A percentile compares a stretch with the other conserved stretches of the same genome.
Conservation (phyloP, 2,113 vertebrate species). For the Pygoscelis adeliae region DNA sequence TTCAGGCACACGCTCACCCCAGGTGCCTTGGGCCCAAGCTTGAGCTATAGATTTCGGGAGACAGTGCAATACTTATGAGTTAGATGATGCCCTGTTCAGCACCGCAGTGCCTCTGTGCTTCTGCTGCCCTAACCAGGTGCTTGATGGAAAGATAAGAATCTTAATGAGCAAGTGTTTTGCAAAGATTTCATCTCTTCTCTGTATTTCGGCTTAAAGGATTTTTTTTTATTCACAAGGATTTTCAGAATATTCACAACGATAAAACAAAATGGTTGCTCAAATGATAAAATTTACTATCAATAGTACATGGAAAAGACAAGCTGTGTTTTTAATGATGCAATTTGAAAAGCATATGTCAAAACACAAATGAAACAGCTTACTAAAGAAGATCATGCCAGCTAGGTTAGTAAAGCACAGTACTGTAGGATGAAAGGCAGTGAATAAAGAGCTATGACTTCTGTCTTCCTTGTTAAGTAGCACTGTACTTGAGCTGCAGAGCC, state of each 20-base stretch:
- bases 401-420: background rate
- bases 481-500: background rate
- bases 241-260: background rate
- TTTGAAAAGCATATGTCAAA: conserved; percentile 42
- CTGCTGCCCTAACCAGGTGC: background rate
- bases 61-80: background rate
- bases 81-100: background rate
- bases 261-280: background rate
- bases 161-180: background rate
- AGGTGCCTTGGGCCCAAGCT: background rate
- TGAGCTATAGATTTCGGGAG: background rate
- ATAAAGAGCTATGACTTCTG: background rate
- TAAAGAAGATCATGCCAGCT: background rate
- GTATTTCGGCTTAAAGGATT: background rate
- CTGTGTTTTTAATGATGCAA: conserved; percentile 9
- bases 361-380: background rate
- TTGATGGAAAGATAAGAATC: background rate
- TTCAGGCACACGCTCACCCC: background rate
- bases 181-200: background rate
- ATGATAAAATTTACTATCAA: background rate
- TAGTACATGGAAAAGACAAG: background rate
- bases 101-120: background rate
- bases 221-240: background rate
- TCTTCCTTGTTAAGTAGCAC: background rate
- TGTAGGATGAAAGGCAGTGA: background rate